A percentile compares a stretch with the other conserved stretches of the same genome.
phyloP scores from a whole-genome alignment of 2,113 vertebrate genomes.

The Acrocephalus kingi region DNA sequence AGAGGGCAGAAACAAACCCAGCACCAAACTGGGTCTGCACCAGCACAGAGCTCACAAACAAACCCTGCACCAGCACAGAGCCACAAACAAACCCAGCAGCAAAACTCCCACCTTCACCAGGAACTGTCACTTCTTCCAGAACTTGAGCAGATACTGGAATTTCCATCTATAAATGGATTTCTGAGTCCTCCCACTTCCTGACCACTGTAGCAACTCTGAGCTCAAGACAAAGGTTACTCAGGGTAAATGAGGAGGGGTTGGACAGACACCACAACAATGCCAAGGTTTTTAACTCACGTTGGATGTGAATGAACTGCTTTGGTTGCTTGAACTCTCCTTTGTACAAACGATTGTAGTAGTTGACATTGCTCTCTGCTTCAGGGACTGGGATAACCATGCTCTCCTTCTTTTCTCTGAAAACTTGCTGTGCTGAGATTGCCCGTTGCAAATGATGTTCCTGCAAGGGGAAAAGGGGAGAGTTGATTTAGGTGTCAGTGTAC shows the following conservation, averaged over 20 bases:
- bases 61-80: background rate
- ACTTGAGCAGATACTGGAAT: background rate
- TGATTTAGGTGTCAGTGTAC: background rate
- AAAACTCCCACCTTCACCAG: background rate
- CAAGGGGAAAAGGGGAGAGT: constrained; percentile 37
- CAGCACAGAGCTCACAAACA: background rate
- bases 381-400: constrained; percentile 96
- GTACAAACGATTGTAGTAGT: constrained; percentile 91
- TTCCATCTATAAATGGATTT: background rate
- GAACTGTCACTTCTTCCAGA: background rate
- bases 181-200: background rate
- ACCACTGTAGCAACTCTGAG: background rate
- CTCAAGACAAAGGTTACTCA: background rate
- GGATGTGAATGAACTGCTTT: constrained; percentile 95
- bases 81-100: background rate
- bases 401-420: constrained; percentile 94
- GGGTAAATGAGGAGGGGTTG: rapidly evolving
- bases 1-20: no score
- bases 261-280: background rate
- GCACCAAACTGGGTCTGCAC: no score
- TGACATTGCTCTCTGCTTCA: constrained; percentile 90
- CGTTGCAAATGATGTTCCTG: constrained; percentile 96
- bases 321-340: constrained; percentile 90
- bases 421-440: constrained; percentile 93
- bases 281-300: constrained; percentile 81